phyloP scores from a whole-genome alignment of 2,888 invertebrate species.

The Tipula helvola region DNA sequence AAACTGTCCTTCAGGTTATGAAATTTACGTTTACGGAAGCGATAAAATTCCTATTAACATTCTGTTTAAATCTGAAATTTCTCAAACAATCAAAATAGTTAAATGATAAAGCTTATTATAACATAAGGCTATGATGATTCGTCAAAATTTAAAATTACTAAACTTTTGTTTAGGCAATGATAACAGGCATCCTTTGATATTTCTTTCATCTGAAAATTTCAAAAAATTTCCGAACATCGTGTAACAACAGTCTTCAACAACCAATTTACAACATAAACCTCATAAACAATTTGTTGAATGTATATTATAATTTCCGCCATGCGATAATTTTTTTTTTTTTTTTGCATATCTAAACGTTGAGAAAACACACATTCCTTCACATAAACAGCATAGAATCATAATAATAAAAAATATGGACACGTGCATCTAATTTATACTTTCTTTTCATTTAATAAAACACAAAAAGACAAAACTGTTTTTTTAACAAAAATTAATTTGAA shows the following conservation, averaged over 20 bases:
- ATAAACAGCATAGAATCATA: neutral
- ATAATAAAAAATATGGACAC: neutral
- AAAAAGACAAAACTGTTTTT: neutral
- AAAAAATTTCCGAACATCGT: too few relatives aligned
- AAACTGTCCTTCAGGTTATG: too few relatives aligned
- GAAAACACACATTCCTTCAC: neutral
- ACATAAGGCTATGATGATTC: too few relatives aligned
- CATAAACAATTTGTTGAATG: neutral
- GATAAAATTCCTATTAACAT: too few relatives aligned
- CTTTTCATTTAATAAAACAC: neutral
- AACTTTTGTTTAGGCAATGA: too few relatives aligned
- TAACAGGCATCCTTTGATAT: too few relatives aligned
- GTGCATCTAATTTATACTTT: neutral
- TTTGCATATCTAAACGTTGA: neutral
- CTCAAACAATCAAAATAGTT: too few relatives aligned
- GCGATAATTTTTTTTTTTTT: neutral
- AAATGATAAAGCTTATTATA: too few relatives aligned
- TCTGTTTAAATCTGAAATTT: too few relatives aligned
- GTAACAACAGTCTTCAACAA: neutral
- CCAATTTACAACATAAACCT: neutral
- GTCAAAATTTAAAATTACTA: too few relatives aligned
- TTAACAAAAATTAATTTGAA: neutral
- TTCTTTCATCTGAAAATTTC: too few relatives aligned
- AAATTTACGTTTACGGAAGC: too few relatives aligned
- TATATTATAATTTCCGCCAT: neutral